A percentile compares a stretch with the other conserved stretches of the same genome.
Conservation (phyloP, 1,140 invertebrate genomes). For the Lordiphosa collinella region DNA sequence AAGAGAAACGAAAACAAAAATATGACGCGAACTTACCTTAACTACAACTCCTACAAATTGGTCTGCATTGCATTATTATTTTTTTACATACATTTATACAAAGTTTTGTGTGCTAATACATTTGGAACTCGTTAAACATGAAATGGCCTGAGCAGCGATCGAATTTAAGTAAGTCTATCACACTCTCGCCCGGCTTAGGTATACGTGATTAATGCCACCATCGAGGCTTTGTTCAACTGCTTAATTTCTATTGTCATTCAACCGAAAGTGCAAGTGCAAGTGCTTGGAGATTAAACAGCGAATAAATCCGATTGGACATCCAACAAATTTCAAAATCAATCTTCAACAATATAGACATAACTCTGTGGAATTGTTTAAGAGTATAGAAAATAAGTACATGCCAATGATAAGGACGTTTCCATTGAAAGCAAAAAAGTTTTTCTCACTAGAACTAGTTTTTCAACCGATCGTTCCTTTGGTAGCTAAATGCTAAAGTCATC, state of each 20-base stretch:
- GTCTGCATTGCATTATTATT: slow-evolving; percentile 44
- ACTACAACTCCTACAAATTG: slow-evolving; percentile 61
- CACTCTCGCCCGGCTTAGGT: not conserved
- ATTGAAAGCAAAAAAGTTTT: too few species aligned
- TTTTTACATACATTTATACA: slow-evolving; percentile 27
- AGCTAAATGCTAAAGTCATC: too few species aligned
- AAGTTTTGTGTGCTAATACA: slow-evolving; percentile 56
- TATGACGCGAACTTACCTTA: slow-evolving; percentile 67
- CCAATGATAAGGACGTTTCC: too few species aligned
- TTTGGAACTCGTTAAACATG: slow-evolving; percentile 59
- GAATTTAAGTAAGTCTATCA: slow-evolving; percentile 27
- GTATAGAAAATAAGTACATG: too few species aligned
- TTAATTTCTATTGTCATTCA: slow-evolving; percentile 13
- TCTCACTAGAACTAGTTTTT: too few species aligned
- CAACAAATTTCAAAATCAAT: slow-evolving; percentile 37
- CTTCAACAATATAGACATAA: slow-evolving; percentile 30
- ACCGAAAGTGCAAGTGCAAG: slow-evolving; percentile 35
- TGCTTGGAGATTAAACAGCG: slow-evolving; percentile 11
- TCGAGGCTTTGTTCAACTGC: slow-evolving; percentile 21
- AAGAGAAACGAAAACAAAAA: slow-evolving; percentile 28
- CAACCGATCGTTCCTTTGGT: too few species aligned
- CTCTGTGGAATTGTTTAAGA: too few species aligned
- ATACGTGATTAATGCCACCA: slow-evolving; percentile 1
- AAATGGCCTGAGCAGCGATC: slow-evolving; percentile 37
- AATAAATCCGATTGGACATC: slow-evolving; percentile 12